Evolutionary conservation across 2,797 vertebrate species (phyloP).

Genomic region (Tapera naevia): DNA sequence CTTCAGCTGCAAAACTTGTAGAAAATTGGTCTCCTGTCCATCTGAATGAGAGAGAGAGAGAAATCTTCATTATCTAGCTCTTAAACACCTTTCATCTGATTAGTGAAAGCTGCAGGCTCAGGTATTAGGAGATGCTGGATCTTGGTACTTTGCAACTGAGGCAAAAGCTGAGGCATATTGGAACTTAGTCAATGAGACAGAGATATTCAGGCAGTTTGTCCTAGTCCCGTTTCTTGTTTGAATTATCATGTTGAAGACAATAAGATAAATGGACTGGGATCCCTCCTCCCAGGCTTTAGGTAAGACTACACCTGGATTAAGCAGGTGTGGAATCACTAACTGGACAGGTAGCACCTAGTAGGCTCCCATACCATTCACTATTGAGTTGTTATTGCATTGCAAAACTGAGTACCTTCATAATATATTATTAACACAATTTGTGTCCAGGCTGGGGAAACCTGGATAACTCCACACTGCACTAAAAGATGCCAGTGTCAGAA

Average conservation of each 20-base stretch:
- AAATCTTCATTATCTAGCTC: not conserved
- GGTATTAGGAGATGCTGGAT: not conserved
- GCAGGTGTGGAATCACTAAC: not conserved
- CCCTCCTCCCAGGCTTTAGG: not conserved
- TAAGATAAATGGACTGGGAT: not conserved
- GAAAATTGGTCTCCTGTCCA: not conserved
- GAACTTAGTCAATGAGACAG: not conserved
- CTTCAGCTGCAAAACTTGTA: not conserved
- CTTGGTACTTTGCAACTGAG: not conserved
- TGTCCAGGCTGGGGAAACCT: slow-evolving; percentile 77
- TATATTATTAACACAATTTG: not conserved
- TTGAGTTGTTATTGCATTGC: not conserved
- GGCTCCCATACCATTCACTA: not conserved
- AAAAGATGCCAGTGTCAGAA: slow-evolving; percentile 79
- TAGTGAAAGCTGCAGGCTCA: not conserved
- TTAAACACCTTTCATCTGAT: not conserved
- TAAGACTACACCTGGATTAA: not conserved
- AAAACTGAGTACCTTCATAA: slow-evolving; percentile 6
- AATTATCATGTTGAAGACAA: not conserved
- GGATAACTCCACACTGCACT: slow-evolving; percentile 78
- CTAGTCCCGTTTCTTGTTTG: not conserved
- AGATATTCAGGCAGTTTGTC: not conserved
- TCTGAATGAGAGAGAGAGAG: not conserved
- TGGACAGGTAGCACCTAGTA: not conserved
- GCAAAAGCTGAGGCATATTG: not conserved